Conservation (phyloP, 2,888 invertebrate genomes). For the Hecatera dysodea region DNA sequence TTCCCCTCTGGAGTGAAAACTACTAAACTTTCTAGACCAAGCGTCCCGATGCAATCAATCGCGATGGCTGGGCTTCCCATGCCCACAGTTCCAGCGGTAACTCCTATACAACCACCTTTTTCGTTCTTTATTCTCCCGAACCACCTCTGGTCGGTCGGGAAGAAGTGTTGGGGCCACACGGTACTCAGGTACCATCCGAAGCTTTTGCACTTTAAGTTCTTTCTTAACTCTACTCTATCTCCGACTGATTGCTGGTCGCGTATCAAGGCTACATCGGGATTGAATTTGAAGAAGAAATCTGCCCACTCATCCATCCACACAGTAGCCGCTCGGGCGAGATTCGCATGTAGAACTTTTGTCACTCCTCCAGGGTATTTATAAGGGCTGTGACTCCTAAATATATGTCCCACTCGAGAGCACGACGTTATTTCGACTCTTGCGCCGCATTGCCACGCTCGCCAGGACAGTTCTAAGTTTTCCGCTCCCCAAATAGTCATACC, state of each 20-base stretch:
- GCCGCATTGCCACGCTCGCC: conserved; percentile 99
- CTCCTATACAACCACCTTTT: conserved; percentile 82
- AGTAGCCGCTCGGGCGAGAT: conserved; percentile 97
- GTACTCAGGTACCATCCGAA: conserved; percentile 98
- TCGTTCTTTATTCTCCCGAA: conserved; percentile 95
- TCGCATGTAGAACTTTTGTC: conserved; percentile 96
- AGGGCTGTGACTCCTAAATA: conserved; percentile 97
- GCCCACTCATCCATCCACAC: conserved; percentile 99
- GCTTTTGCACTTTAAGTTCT: conserved; percentile 94
- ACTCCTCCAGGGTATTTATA: conserved; percentile 99
- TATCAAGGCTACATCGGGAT: conserved; percentile 92
- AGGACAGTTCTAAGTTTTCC: conserved; percentile 99
- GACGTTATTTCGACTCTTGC: conserved; percentile 97
- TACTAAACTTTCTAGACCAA: conserved; percentile 93
- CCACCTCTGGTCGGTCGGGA: conserved; percentile 96
- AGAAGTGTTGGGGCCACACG: conserved; percentile 99
- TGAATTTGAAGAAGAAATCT: conserved; percentile 97
- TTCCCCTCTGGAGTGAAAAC: conserved; percentile 93
- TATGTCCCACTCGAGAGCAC: conserved; percentile 98
- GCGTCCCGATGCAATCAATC: conserved; percentile 91
- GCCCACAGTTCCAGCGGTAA: conserved; percentile 90
- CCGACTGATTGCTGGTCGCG: conserved; percentile 92
- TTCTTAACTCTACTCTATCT: conserved; percentile 92
- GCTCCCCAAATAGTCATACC: conserved; percentile 98
- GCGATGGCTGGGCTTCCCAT: conserved; percentile 93